Percentiles rank a stretch among this genome's conserved stretches.
Evolutionary conservation across 2,113 vertebrate species (phyloP).

Genomic region (Cephalopterus ornatus): DNA sequence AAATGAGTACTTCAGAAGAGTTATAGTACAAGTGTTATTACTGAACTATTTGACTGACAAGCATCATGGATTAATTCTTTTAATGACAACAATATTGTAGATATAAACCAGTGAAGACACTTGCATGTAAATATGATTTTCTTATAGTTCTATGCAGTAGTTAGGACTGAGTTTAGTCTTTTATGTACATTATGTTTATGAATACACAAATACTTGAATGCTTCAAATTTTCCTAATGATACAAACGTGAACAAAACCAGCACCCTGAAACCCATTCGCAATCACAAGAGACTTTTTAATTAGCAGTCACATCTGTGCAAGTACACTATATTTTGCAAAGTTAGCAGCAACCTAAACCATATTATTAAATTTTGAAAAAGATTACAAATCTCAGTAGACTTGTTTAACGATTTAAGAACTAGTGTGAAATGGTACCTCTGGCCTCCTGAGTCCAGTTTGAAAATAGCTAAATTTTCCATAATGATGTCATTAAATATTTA

Average conservation of each 20-base stretch:
- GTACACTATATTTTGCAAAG: constrained; percentile 68
- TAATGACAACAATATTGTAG: background rate
- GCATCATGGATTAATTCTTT: background rate
- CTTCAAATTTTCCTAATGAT: constrained; percentile 57
- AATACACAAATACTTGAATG: constrained; percentile 47
- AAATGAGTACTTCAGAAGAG: background rate
- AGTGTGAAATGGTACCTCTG: constrained; percentile 12
- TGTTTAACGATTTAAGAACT: constrained; percentile 57
- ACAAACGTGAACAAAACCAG: constrained; percentile 56
- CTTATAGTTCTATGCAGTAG: background rate
- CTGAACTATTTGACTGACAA: background rate
- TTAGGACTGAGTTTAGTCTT: background rate
- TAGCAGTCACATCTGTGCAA: constrained; percentile 74
- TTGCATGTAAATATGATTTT: background rate
- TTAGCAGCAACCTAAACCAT: constrained; percentile 66
- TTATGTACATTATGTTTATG: constrained; percentile 36
- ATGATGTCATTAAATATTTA: constrained; percentile 73
- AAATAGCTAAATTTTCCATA: constrained; percentile 64
- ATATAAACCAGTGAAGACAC: background rate
- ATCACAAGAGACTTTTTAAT: constrained; percentile 72
- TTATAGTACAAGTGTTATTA: background rate
- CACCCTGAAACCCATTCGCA: constrained; percentile 57
- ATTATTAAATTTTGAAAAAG: constrained; percentile 73
- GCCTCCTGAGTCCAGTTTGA: constrained; percentile 43
- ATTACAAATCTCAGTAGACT: constrained; percentile 58